phyloP scores from a whole-genome alignment of 2,797 vertebrate species.

The Antennarius maculatus region DNA sequence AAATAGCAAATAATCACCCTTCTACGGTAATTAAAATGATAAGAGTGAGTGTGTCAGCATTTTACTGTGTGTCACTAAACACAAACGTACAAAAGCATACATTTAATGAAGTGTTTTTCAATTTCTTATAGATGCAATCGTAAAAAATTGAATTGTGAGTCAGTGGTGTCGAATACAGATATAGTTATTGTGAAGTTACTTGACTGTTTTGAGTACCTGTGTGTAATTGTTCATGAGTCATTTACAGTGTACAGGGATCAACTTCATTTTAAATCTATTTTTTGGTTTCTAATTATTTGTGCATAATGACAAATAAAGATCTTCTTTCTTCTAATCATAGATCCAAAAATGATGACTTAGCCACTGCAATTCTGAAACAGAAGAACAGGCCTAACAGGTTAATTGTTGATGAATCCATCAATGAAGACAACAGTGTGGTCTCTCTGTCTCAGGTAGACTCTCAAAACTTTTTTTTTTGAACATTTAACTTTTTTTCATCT shows the following conservation, averaged over 20 bases:
- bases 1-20: too few species aligned
- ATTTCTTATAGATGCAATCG: not conserved
- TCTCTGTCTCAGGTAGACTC: conserved; percentile 91
- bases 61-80: not conserved
- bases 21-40: too few species aligned
- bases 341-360: conserved; percentile 96
- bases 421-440: conserved; percentile 99
- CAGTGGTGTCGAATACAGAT: not conserved
- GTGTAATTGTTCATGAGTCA: not conserved
- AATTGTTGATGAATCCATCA: conserved; percentile 98
- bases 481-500: not conserved
- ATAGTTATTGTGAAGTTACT: not conserved
- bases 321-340: conserved; percentile 66
- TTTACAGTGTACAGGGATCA: not conserved
- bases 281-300: not conserved
- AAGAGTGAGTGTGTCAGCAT: too few species aligned
- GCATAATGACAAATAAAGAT: too few species aligned
- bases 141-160: not conserved
- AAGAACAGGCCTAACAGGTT: conserved; percentile 98
- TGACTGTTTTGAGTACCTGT: not conserved
- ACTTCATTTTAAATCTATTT: too few species aligned
- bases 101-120: not conserved
- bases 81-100: not conserved
- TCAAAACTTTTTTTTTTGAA: not conserved
- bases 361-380: conserved; percentile 98